Base-by-base conservation (phyloP, 2,113 vertebrate genomes). In the Orcinus orca region DNA sequence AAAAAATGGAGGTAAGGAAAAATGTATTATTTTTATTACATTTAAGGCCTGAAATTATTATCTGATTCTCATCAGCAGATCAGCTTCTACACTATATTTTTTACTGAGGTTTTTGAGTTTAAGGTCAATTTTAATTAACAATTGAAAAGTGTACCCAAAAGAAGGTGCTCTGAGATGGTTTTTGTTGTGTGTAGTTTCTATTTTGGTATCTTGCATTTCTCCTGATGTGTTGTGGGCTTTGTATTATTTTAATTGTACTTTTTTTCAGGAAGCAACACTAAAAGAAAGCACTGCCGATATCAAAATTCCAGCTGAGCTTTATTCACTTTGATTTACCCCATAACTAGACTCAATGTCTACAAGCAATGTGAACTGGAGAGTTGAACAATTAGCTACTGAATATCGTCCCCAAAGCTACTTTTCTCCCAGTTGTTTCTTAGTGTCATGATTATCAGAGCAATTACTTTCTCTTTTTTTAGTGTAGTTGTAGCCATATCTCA, bases 231-330 rank as follows among this genome's bases (percentile, higher is more conserved):
- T 33, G 68, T 12, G 33, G 8, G 26, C 33, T 96, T 65, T 92
- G 53, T 80, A 86, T 94, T 92, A 96, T 58, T 97, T 98, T 95
- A 90, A 53, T 62, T 80, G 93, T 74, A 20, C 18, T 33, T 63
- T 89, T 47, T 94, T 94, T 90, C 74, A 93, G 92, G 85, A 97
- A 83, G 53, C 53, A 95, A 82, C 65, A 93, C 21, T 89, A 74
- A 41, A 79, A 94, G 36, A 70, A 47, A 85, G 70, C 60, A 96
- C 38, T 80, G 38, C 93, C 93, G 71, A n/a, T 97, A 93, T 87
- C 91, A 86, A 90, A 95, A 83, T 81, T 97, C 74, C 95, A 97
- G 95, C 96, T 97, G 81, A 94, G 77, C 26, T 86, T 81, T 81
- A 92, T 94, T 73, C 76, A 50, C 21, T 93, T 84, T 73, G 62